A percentile compares a stretch with the other conserved stretches of the same genome.
Conservation (phyloP, 2,888 invertebrate species). For the Heliconius erato region DNA sequence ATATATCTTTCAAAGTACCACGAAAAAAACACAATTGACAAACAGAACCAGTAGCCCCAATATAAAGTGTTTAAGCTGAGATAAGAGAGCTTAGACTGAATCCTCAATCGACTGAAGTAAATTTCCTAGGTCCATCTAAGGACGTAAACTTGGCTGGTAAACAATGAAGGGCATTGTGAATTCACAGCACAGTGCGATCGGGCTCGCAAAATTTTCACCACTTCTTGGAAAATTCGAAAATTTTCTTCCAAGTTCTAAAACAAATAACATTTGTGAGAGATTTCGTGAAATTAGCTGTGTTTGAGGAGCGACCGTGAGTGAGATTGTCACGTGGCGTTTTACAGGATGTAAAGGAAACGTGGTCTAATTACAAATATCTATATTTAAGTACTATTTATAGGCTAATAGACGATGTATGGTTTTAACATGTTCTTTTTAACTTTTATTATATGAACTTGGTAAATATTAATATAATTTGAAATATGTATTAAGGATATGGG, state of each 20-base stretch:
- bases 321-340: slow-evolving; percentile 45
- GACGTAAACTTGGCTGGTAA: slow-evolving; percentile 53
- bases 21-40: background rate
- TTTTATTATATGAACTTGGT: background rate
- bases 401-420: background rate
- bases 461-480: background rate
- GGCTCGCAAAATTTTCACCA: slow-evolving; percentile 71
- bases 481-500: no score
- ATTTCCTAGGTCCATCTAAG: slow-evolving; percentile 50
- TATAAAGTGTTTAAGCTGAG: slow-evolving; percentile 3
- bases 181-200: slow-evolving; percentile 63
- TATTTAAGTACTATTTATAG: background rate
- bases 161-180: slow-evolving; percentile 61
- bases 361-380: slow-evolving; percentile 31
- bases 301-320: slow-evolving; percentile 46
- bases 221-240: slow-evolving; percentile 67
- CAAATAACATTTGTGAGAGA: slow-evolving; percentile 53
- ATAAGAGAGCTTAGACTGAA: slow-evolving; percentile 26
- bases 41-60: background rate
- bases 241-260: slow-evolving; percentile 55
- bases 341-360: slow-evolving; percentile 19
- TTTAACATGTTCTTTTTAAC: background rate
- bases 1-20: background rate
- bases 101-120: slow-evolving; percentile 41
- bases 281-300: slow-evolving; percentile 49